Base-by-base conservation (phyloP, 2,797 vertebrate species). In the Macrochelys suwanniensis region DNA sequence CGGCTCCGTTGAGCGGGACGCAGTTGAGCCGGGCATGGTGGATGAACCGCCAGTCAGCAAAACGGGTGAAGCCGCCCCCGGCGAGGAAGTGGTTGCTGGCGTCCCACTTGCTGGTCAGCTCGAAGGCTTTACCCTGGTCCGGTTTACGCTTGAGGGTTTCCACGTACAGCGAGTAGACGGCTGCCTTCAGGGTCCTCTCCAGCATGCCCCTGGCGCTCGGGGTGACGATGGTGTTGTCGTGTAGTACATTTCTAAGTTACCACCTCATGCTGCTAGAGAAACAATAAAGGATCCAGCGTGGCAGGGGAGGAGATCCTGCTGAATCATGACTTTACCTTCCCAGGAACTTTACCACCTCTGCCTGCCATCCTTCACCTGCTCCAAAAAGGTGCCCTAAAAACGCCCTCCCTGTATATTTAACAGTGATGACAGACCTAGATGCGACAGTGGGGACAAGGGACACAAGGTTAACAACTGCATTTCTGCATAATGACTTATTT, bases 391-490 rank as follows among this genome's bases (percentile, higher is more conserved):
- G 17, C n/a, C 65, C 21, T n/a, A 57, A 79, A 54, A 77, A 19
- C 80, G 76, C 28, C 80, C 77, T 0, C 5, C 12, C 4, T 1
- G 0, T 6, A 6, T 21, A 16, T 16, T 12, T 11, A 31, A 8
- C 23, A 42, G 82, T 45, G 0, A 2, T 4, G 25, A 17, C 26
- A 68, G 17, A 47, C 45, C 6, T 56, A 1, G 0, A 23, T 28
- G 71, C 1, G 0, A 49, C 16, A 47, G 50, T 1, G 15, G 56
- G 65, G 4, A 0, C 19, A 33, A 47, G 54, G 68, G 68, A 45
- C 26, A 77, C 74, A 77, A 77, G 16, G 13, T 12, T 15, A 56
- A 23, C 71, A 31, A 71, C 5, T 74, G 84, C 13, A 45, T 76
- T 47, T 79, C 76, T 85, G 33, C 68, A 77, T 2, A 82, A 53